phyloP scores from a whole-genome alignment of 2,888 invertebrate species.

The Baccha elongata region DNA sequence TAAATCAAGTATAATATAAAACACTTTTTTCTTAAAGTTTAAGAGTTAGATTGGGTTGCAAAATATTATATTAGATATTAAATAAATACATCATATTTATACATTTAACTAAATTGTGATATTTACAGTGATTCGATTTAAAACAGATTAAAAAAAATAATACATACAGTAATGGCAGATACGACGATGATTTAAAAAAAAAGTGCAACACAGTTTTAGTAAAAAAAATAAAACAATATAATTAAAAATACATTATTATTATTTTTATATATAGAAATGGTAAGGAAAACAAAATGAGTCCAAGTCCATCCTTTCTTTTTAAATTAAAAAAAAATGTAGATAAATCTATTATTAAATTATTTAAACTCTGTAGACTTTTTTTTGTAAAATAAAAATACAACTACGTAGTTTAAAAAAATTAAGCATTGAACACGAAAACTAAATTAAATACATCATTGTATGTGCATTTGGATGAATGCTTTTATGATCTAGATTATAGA shows the following conservation, averaged over 20 bases:
- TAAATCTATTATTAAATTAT: slow-evolving; percentile 59
- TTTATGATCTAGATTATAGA: slow-evolving; percentile 52
- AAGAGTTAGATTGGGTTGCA: slow-evolving; percentile 69
- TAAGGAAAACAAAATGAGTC: slow-evolving; percentile 41
- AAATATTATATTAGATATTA: slow-evolving; percentile 60
- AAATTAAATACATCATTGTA: slow-evolving; percentile 30
- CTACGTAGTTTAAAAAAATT: slow-evolving; percentile 44
- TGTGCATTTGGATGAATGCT: slow-evolving; percentile 38
- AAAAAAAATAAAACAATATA: slow-evolving; percentile 21
- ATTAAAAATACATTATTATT: slow-evolving; percentile 3
- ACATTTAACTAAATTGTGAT: slow-evolving; percentile 82
- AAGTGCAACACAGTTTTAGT: slow-evolving; percentile 31
- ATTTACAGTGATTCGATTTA: slow-evolving; percentile 83
- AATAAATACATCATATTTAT: slow-evolving; percentile 74
- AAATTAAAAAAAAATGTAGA: slow-evolving; percentile 60
- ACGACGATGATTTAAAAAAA: slow-evolving; percentile 22
- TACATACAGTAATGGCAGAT: slow-evolving; percentile 21
- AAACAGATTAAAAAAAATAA: slow-evolving; percentile 76
- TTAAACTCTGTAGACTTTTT: slow-evolving; percentile 39
- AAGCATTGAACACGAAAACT: slow-evolving; percentile 21
- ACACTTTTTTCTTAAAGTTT: slow-evolving; percentile 48
- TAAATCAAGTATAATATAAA: slow-evolving; percentile 53
- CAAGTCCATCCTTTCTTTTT: slow-evolving; percentile 73
- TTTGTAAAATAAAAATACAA: slow-evolving; percentile 31
- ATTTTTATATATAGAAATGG: slow-evolving; percentile 23